Conservation (phyloP, 2,888 invertebrate species). For the Idaea dimidiata region DNA sequence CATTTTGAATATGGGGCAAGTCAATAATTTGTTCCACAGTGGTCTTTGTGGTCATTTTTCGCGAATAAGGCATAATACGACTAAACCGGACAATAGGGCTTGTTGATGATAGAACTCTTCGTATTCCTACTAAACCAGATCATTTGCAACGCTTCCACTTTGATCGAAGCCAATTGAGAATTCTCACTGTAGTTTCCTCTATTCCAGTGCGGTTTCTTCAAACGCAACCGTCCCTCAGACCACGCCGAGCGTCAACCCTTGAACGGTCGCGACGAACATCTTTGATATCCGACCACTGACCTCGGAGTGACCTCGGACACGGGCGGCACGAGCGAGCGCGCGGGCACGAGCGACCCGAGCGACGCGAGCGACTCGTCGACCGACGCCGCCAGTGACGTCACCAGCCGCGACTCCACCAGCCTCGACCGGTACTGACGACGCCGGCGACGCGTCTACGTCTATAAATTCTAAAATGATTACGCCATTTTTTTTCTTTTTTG, state of each 20-base stretch:
- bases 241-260: slow-evolving; percentile 92
- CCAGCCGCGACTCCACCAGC: slow-evolving; percentile 69
- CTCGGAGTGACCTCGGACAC: slow-evolving; percentile 29
- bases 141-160: too few relatives aligned
- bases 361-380: slow-evolving; percentile 41
- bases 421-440: slow-evolving; percentile 62
- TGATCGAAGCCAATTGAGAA: too few relatives aligned
- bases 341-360: slow-evolving; percentile 39
- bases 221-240: slow-evolving; percentile 91
- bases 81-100: too few relatives aligned
- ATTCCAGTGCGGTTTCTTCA: slow-evolving; percentile 94
- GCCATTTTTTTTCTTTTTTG: slow-evolving; percentile 3
- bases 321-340: slow-evolving; percentile 54
- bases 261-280: slow-evolving; percentile 89
- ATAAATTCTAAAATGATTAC: slow-evolving; percentile 36
- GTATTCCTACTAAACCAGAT: too few relatives aligned
- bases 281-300: slow-evolving; percentile 77
- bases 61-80: too few relatives aligned
- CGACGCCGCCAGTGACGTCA: slow-evolving; percentile 74
- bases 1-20: too few relatives aligned
- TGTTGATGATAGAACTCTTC: too few relatives aligned
- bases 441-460: slow-evolving; percentile 31
- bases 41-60: too few relatives aligned
- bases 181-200: too few relatives aligned
- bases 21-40: too few relatives aligned